phyloP scores from a whole-genome alignment of 2,113 vertebrate species.

The Takifugu flavidus region DNA sequence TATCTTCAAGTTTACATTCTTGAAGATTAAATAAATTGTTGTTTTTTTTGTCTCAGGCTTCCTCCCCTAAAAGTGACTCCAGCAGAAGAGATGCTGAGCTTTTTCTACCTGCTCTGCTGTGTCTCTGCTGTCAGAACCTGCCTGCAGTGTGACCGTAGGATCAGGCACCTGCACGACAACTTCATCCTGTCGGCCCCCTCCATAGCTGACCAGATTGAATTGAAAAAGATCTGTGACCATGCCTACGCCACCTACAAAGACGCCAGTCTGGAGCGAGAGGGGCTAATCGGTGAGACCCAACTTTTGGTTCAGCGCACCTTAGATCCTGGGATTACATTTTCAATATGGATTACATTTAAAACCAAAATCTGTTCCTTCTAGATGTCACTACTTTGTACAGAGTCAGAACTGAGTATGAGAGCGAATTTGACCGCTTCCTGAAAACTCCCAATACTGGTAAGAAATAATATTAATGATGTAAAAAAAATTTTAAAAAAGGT shows the following conservation, averaged over 20 bases:
- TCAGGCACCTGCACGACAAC: conserved; percentile 55
- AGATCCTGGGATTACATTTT: neutral
- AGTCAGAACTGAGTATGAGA: conserved; percentile 71
- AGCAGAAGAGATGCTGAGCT: conserved; percentile 28
- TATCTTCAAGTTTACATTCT: too few species aligned
- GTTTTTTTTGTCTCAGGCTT: conserved; percentile 12
- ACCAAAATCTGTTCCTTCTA: conserved; percentile 15
- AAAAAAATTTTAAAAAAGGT: neutral
- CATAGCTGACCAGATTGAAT: conserved; percentile 43
- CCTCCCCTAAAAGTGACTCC: neutral
- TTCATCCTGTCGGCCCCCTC: conserved; percentile 35
- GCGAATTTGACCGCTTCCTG: conserved; percentile 57
- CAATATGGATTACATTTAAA: neutral
- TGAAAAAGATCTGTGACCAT: conserved; percentile 50
- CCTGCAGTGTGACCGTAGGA: conserved; percentile 67
- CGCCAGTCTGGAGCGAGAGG: conserved; percentile 41
- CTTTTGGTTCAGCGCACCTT: neutral
- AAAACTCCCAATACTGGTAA: conserved; percentile 28
- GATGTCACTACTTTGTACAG: conserved; percentile 71
- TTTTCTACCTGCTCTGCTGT: conserved; percentile 34
- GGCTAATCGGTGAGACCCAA: conserved; percentile 64
- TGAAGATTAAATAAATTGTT: neutral
- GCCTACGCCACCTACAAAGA: conserved; percentile 51
- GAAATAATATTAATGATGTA: conserved; percentile 10
- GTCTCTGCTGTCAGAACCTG: conserved; percentile 44